Evolutionary conservation across 2,888 invertebrate species (phyloP), one percentile per base, ranked within the genome.

Genomic region (Mimumesa dahlbomi): DNA sequence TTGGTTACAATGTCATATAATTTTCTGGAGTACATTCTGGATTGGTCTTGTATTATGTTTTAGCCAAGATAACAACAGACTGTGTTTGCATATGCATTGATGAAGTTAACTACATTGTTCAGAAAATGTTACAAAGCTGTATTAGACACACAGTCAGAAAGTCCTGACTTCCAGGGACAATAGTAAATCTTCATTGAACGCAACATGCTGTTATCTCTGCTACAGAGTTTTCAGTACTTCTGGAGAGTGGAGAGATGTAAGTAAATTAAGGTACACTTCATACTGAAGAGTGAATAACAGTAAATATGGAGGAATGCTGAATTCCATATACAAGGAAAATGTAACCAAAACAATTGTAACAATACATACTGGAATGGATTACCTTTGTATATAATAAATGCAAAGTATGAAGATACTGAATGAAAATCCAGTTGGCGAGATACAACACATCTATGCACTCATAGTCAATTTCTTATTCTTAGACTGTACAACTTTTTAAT

Each of bases 151-250:
- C 11, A 49, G 19, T 1, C 43, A 45, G 46, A 29, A 45, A 57
- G 42, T 49, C 46, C 48, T 43, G 29, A 19, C 13, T 59, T 22
- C 25, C 19, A 31, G 18, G 16, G 38, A 19, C 38, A 16, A 48
- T 29, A 48, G 36, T 13, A 48, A 36, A 65, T 49, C 48, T 53
- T 59, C 36, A 43, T 54, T 69, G 16, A 53, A 71, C 56, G 83
- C 85, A 85, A 84, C 84, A 81, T 85, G 85, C 84, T 85, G 76
- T 85, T 85, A 83, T 83, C 71, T 76, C 68, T 62, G 70, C 64
- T 76, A 75, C 59, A 69, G 66, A 76, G 70, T 85, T 85, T 85
- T 81, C 84, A 85, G 85, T 77, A 50, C 59, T 81, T 65, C 46
- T 66, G 67, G 56, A 38, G 53, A 65, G 29, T 75, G 73, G 72